Percentiles rank a stretch among this genome's conserved stretches.
Evolutionary conservation across 2,888 invertebrate species (phyloP).

Genomic region (Rhagium mordax): DNA sequence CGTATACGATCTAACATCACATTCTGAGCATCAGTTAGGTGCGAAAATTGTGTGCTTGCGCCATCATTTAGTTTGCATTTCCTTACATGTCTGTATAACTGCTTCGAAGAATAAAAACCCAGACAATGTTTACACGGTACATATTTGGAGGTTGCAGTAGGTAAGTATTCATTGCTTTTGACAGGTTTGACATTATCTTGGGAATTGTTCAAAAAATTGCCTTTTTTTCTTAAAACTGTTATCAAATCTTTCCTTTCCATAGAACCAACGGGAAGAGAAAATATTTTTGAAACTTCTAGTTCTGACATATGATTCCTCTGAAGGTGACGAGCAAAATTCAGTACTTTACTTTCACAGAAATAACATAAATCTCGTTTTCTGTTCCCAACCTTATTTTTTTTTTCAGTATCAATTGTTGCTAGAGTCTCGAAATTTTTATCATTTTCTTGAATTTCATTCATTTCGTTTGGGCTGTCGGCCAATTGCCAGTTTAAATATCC

Average conservation of each 20-base stretch:
- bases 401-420: no score
- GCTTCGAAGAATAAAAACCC: slow-evolving; percentile 41
- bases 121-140: slow-evolving; percentile 39
- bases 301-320: slow-evolving; percentile 33
- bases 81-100: slow-evolving; percentile 38
- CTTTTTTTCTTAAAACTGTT: slow-evolving; percentile 25
- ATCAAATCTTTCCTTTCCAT: slow-evolving; percentile 30
- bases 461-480: no score
- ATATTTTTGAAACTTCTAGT: slow-evolving; percentile 34
- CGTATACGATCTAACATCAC: slow-evolving; percentile 27
- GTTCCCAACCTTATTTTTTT: no score
- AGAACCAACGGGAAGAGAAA: slow-evolving; percentile 14
- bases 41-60: background rate
- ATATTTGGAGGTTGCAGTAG: background rate
- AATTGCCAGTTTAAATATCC: no score
- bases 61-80: slow-evolving; percentile 17
- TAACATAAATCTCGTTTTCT: slow-evolving; percentile 27
- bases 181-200: slow-evolving; percentile 23
- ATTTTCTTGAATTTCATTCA: no score
- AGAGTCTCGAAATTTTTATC: no score
- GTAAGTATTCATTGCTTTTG: background rate
- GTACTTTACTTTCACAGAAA: slow-evolving; percentile 33
- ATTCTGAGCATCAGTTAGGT: slow-evolving; percentile 3
- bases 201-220: slow-evolving; percentile 26
- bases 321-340: slow-evolving; percentile 37